These are phyloP conservation scores for Neolamprologus modestus DNA, from an alignment of 2,113 vertebrate species.

Conservation along the genomic window DNA sequence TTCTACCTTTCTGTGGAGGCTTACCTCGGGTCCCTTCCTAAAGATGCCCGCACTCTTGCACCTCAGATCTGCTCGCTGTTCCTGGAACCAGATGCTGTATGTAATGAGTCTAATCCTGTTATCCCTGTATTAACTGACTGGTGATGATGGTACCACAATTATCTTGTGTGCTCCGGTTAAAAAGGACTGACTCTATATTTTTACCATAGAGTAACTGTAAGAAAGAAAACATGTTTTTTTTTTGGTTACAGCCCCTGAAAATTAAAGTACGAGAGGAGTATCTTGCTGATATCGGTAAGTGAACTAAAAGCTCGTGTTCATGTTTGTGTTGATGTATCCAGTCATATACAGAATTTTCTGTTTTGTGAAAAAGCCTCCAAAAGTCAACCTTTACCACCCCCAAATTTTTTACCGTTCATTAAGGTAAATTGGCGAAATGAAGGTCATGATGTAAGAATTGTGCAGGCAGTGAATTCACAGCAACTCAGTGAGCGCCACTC, in stretches of 20 bases:
- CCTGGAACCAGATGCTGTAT: conserved; percentile 83
- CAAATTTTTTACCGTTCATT: background rate
- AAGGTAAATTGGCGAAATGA: fast-evolving
- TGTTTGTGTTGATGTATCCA: background rate
- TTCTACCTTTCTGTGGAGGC: conserved; percentile 88
- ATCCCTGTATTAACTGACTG: background rate
- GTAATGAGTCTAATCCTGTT: background rate
- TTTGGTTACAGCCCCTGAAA: conserved; percentile 74
- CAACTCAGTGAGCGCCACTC: background rate
- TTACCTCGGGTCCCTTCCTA: conserved; percentile 77
- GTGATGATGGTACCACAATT: background rate
- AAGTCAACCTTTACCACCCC: background rate
- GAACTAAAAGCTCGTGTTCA: fast-evolving
- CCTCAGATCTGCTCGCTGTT: conserved; percentile 88
- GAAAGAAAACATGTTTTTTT: background rate
- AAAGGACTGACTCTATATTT: background rate
- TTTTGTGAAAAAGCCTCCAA: background rate
- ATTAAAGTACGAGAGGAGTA: conserved; percentile 82
- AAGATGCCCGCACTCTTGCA: conserved; percentile 79
- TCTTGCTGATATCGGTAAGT: conserved; percentile 83
- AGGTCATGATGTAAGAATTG: background rate
- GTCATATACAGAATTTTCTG: fast-evolving
- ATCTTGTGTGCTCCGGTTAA: fast-evolving
- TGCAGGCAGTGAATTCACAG: background rate
- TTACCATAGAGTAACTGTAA: fast-evolving